phyloP scores from a whole-genome alignment of 2,797 vertebrate genomes.

The Danio albolineatus region DNA sequence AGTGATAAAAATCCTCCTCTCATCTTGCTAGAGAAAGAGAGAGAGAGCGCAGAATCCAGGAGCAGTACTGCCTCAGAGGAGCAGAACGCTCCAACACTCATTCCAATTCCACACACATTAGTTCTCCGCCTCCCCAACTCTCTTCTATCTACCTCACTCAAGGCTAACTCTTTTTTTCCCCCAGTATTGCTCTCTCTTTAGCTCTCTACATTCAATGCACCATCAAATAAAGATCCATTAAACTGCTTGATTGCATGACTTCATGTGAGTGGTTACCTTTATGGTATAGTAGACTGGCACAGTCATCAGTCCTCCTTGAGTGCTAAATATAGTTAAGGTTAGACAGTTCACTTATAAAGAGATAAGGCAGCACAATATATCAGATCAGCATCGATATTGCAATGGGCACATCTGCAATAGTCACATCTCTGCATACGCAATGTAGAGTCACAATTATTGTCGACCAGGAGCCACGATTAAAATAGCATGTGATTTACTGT shows the following conservation, averaged over 20 bases:
- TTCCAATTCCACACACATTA: slow-evolving; percentile 42
- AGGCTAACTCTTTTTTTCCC: neutral
- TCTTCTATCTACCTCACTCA: slow-evolving; percentile 2
- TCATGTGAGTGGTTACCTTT: neutral
- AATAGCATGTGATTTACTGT: too few relatives aligned
- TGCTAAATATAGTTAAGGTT: neutral
- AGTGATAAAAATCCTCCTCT: slow-evolving; percentile 49
- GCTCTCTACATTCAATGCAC: neutral
- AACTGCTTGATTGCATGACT: neutral
- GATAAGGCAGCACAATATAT: neutral
- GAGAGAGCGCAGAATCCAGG: neutral
- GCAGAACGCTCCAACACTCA: slow-evolving; percentile 20
- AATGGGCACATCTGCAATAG: too few relatives aligned
- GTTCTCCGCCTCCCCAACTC: neutral
- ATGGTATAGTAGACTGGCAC: neutral
- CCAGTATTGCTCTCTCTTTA: neutral
- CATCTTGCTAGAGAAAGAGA: slow-evolving; percentile 2
- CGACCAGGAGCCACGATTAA: neutral
- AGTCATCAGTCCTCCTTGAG: neutral
- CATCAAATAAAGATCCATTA: neutral
- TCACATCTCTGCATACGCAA: too few relatives aligned
- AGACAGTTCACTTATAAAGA: neutral
- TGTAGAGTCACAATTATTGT: neutral
- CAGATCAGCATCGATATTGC: too few relatives aligned
- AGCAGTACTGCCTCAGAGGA: slow-evolving; percentile 16